phyloP scores from a whole-genome alignment of 2,797 vertebrate genomes.

The Tachyglossus aculeatus region DNA sequence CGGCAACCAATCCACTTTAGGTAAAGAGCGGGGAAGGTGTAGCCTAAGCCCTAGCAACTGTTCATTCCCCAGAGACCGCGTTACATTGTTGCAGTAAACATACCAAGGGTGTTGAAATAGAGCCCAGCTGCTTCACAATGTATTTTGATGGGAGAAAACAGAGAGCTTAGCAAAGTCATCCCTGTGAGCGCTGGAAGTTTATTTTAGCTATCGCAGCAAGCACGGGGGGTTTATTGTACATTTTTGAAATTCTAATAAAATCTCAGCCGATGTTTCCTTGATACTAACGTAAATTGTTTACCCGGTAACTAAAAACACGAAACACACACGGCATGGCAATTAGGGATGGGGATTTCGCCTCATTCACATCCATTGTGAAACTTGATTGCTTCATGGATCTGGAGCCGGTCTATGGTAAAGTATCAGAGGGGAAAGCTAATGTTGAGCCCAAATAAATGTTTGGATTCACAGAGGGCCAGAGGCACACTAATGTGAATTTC shows the following conservation, averaged over 20 bases:
- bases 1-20: conserved; percentile 45
- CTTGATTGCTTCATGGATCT: conserved; percentile 15
- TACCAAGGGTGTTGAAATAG: conserved; percentile 47
- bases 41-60: conserved; percentile 58
- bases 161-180: conserved; percentile 54
- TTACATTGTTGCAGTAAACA: conserved; percentile 65
- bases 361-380: conserved; percentile 53
- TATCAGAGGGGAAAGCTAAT: too few relatives aligned
- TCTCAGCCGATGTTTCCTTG: conserved; percentile 53
- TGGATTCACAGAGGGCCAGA: too few relatives aligned
- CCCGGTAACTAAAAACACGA: conserved; percentile 62
- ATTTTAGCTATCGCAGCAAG: conserved; percentile 68
- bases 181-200: conserved; percentile 53
- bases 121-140: conserved; percentile 58
- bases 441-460: neutral
- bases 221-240: conserved; percentile 49
- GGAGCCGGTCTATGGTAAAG: conserved; percentile 1
- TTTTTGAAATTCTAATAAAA: conserved; percentile 69
- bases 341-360: conserved; percentile 26
- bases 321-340: conserved; percentile 9
- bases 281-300: conserved; percentile 65
- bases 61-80: conserved; percentile 44
- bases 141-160: conserved; percentile 47
- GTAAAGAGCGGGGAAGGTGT: conserved; percentile 53
- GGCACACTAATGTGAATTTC: too few relatives aligned